These are phyloP conservation scores for Bursaphelenchus okinawaensis DNA, from an alignment of 2,888 invertebrate species.

Conservation along the genomic window DNA sequence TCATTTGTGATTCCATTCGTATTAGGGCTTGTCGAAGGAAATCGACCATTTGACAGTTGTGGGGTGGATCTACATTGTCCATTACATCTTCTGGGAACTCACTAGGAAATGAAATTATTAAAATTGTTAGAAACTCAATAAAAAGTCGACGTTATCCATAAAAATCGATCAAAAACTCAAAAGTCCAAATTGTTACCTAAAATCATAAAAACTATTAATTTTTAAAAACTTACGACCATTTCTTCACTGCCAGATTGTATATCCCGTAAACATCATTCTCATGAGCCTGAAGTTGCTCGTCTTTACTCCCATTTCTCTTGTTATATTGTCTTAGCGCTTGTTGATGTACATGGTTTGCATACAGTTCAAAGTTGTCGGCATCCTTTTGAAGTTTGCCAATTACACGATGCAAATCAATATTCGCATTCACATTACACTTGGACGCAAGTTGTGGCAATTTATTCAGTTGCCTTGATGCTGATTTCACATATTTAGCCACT, in stretches of 20 bases:
- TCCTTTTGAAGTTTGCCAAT: neutral
- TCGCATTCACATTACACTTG: neutral
- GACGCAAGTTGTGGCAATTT: neutral
- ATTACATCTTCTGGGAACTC: neutral
- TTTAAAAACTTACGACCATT: no score
- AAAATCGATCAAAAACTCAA: neutral
- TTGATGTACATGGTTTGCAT: no score
- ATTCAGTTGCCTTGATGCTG: neutral
- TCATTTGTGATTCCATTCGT: neutral
- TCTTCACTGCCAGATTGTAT: neutral
- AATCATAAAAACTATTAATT: no score
- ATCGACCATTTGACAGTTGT: neutral
- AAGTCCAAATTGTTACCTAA: no score
- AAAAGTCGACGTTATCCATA: neutral
- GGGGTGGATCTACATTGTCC: neutral
- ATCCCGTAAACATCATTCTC: neutral
- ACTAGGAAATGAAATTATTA: neutral
- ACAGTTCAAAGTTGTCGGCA: neutral
- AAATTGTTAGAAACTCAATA: neutral
- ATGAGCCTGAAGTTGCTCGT: neutral
- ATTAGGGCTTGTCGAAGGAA: neutral
- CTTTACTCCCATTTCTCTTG: neutral
- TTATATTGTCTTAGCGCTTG: neutral
- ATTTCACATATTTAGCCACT: neutral
- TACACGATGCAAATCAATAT: neutral